These are phyloP conservation scores for Lucifuga dentata DNA, from an alignment of 2,113 vertebrate species.

Conservation along the genomic window DNA sequence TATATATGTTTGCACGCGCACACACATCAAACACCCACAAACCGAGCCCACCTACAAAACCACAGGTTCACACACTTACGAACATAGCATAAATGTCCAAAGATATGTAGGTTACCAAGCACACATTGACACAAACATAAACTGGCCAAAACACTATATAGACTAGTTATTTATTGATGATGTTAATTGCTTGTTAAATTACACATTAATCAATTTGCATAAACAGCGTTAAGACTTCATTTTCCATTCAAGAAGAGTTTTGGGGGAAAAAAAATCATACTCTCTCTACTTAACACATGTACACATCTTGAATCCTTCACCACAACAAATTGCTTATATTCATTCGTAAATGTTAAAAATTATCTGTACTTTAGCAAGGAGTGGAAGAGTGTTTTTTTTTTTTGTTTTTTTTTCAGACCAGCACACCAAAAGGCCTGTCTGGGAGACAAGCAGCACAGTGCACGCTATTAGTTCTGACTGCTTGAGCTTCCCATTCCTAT, in stretches of 20 bases:
- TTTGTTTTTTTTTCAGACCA: slow-evolving; percentile 7
- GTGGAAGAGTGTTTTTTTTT: background rate
- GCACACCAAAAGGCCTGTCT: slow-evolving; percentile 48
- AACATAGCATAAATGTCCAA: slow-evolving; percentile 6
- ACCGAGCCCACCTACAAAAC: slow-evolving; percentile 10
- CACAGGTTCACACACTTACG: slow-evolving; percentile 23
- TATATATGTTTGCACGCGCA: slow-evolving; percentile 9
- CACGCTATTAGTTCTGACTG: slow-evolving; percentile 64
- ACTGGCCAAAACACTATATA: slow-evolving; percentile 44
- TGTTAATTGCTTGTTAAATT: slow-evolving; percentile 75
- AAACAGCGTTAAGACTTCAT: slow-evolving; percentile 67
- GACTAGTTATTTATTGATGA: slow-evolving; percentile 69
- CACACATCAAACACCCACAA: slow-evolving; percentile 4
- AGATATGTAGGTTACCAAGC: slow-evolving; percentile 41
- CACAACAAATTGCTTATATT: slow-evolving; percentile 60
- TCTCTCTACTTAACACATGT: slow-evolving; percentile 45
- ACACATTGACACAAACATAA: slow-evolving; percentile 45
- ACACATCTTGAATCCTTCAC: slow-evolving; percentile 49
- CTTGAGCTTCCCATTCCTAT: slow-evolving; percentile 56
- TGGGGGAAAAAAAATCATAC: slow-evolving; percentile 20
- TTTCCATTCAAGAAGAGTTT: slow-evolving; percentile 50
- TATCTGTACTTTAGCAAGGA: slow-evolving; percentile 36
- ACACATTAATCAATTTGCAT: slow-evolving; percentile 56
- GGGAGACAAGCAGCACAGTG: slow-evolving; percentile 47
- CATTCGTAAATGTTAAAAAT: slow-evolving; percentile 50